Conservation (phyloP, 2,888 invertebrate genomes). For the Himalopsyche japonica region DNA sequence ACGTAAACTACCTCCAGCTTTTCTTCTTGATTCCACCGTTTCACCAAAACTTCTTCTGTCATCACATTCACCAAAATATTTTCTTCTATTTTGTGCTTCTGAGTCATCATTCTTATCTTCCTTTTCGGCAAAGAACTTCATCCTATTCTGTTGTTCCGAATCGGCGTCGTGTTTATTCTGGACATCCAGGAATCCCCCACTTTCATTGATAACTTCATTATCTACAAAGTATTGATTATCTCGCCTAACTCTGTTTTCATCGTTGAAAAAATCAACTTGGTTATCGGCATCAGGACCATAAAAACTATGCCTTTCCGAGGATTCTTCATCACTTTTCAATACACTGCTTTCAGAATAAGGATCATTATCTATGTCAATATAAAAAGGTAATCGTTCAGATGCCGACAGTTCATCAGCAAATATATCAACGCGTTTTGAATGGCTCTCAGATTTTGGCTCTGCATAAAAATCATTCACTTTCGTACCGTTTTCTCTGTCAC, state of each 20-base stretch:
- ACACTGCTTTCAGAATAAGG: constrained; percentile 13
- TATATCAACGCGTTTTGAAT: constrained; percentile 37
- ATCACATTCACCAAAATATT: constrained; percentile 34
- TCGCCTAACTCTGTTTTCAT: constrained; percentile 23
- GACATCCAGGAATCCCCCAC: constrained; percentile 21
- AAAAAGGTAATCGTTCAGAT: constrained; percentile 31
- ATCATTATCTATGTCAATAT: constrained; percentile 31
- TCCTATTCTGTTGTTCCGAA: constrained; percentile 8
- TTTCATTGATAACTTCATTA: constrained; percentile 17
- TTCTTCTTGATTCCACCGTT: constrained; percentile 15
- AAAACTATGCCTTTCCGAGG: constrained; percentile 7
- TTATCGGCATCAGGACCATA: constrained; percentile 8
- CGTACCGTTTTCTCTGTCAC: constrained; percentile 39
- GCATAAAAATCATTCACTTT: constrained; percentile 39
- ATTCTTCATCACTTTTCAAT: constrained; percentile 16
- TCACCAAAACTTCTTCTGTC: constrained; percentile 35
- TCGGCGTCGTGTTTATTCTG: constrained; percentile 9
- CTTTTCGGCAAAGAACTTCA: constrained; percentile 20
- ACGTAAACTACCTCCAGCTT: constrained; percentile 26
- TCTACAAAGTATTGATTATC: constrained; percentile 33
- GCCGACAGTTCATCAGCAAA: constrained; percentile 33
- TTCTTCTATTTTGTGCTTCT: constrained; percentile 21
- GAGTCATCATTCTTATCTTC: constrained; percentile 31
- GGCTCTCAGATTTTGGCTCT: constrained; percentile 30
- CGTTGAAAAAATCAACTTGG: constrained; percentile 16